Evolutionary conservation across 2,888 invertebrate species (phyloP).

Genomic region (Mellilla xanthometata): DNA sequence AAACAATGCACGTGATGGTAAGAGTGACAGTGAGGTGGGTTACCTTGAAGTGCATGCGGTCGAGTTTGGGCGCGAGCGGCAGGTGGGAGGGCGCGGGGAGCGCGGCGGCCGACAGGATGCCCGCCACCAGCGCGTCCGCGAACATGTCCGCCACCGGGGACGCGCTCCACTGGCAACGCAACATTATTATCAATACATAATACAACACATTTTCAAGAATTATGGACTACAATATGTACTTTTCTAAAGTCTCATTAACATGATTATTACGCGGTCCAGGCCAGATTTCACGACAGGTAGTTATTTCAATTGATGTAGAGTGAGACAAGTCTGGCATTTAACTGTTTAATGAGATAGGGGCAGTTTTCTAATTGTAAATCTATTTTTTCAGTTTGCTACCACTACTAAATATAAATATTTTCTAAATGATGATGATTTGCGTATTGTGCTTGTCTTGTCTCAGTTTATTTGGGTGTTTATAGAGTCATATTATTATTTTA

Average conservation of each 20-base stretch:
- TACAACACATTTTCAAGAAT: slow-evolving; percentile 45
- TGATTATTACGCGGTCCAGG: slow-evolving; percentile 31
- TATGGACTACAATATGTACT: slow-evolving; percentile 34
- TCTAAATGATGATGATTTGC: no score
- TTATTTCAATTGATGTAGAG: no score
- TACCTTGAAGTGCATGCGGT: slow-evolving; percentile 95
- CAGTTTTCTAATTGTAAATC: no score
- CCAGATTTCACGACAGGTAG: slow-evolving; percentile 50
- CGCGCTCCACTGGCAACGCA: slow-evolving; percentile 91
- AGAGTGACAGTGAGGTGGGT: not conserved
- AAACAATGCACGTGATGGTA: no score
- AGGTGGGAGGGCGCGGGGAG: slow-evolving; percentile 52
- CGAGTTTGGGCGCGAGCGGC: slow-evolving; percentile 85
- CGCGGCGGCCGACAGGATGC: slow-evolving; percentile 89
- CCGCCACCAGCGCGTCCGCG: slow-evolving; percentile 96
- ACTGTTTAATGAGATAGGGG: no score
- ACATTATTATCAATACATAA: no score
- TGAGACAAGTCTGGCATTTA: no score
- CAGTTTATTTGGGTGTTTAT: no score
- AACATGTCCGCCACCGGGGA: slow-evolving; percentile 99
- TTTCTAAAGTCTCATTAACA: slow-evolving; percentile 1
- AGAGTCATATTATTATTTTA: no score
- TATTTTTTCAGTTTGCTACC: no score
- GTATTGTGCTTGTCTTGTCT: no score
- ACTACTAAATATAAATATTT: no score